A percentile compares a stretch with the other conserved stretches of the same genome.
Evolutionary conservation across 2,113 vertebrate genomes (phyloP).

Genomic region (Piaya cayana): DNA sequence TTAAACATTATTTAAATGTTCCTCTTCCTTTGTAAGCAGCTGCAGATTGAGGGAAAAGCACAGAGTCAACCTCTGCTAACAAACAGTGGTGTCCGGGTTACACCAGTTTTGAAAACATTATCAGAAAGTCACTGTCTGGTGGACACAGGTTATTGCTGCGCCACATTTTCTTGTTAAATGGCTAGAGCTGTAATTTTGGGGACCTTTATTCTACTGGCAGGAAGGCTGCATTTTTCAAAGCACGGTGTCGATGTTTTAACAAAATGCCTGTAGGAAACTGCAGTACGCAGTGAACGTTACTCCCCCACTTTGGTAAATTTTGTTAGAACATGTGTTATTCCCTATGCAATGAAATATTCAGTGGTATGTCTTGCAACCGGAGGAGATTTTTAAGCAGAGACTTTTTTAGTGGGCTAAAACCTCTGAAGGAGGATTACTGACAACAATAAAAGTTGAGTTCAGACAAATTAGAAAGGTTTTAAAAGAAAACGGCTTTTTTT

Average conservation of each 20-base stretch:
- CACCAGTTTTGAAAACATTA: background rate
- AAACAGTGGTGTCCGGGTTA: background rate
- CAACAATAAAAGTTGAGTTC: slow-evolving; percentile 35
- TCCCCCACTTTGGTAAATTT: slow-evolving; percentile 49
- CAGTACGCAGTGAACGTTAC: slow-evolving; percentile 11
- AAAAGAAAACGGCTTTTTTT: background rate
- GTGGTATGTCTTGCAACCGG: slow-evolving; percentile 60
- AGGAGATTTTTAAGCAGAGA: slow-evolving; percentile 50
- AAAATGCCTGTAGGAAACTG: slow-evolving; percentile 21
- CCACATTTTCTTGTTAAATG: background rate
- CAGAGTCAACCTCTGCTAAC: background rate
- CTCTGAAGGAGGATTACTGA: slow-evolving; percentile 20
- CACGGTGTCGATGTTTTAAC: background rate
- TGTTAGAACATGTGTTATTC: slow-evolving; percentile 54
- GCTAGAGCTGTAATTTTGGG: background rate
- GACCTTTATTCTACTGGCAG: background rate
- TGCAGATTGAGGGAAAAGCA: slow-evolving; percentile 29
- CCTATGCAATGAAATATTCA: slow-evolving; percentile 76
- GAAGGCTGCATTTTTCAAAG: background rate
- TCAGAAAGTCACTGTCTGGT: slow-evolving; percentile 8
- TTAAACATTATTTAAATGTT: background rate
- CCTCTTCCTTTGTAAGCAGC: background rate
- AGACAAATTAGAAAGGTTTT: slow-evolving; percentile 25
- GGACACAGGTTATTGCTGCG: background rate
- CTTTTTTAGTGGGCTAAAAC: slow-evolving; percentile 66